Evolutionary conservation across 2,113 vertebrate genomes (phyloP), one percentile per base, ranked within the genome.

Genomic region (Grammomys surdaster): DNA sequence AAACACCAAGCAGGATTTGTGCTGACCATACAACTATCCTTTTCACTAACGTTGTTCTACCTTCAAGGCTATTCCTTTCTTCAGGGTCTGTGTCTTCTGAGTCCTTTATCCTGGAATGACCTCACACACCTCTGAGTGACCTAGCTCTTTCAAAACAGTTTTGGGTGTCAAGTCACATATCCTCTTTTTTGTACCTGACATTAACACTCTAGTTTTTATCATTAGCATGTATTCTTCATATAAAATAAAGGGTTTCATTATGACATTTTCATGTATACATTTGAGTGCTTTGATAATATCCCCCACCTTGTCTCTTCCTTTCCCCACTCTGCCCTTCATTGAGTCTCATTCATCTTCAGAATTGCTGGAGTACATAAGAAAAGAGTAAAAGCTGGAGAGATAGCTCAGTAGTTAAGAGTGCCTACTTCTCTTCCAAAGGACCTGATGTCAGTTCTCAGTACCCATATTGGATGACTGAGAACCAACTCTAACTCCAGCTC

Each of bases 51-150:
- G 26, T 9, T 17, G 2, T 17, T 86, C 82, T 90, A n/a, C 67
- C 88, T 8, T 95, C 84, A 48, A 96, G 92, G 54, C 54, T 94
- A 84, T 51, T 58, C 28, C 36, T 67, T 87, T 85, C 73, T 81
- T 85, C 54, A 88, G 51, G 73, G 60, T 93, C 46, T 92, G 85
- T 76, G n/a, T 11, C 69, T 70, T 72, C 80, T 88, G 60, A 88
- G 86, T 73, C 73, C 13, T 73, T 78, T 95, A 36, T 75, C 43
- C 58, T 86, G 31, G 40, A 89, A 46, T 69, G 33, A 65, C 72
- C 28, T 93, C 8, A 7, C 58, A 31, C 43, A 43, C n/a, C 81
- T 80, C 17, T 11, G 28, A 76, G 78, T 91, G 7, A 4, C 11
- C 51, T 63, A 36, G 9, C 51, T 93, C 58, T 65, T 96, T 80